Evolutionary conservation across 2,113 vertebrate species (phyloP).

Genomic region (Pogona vitticeps): DNA sequence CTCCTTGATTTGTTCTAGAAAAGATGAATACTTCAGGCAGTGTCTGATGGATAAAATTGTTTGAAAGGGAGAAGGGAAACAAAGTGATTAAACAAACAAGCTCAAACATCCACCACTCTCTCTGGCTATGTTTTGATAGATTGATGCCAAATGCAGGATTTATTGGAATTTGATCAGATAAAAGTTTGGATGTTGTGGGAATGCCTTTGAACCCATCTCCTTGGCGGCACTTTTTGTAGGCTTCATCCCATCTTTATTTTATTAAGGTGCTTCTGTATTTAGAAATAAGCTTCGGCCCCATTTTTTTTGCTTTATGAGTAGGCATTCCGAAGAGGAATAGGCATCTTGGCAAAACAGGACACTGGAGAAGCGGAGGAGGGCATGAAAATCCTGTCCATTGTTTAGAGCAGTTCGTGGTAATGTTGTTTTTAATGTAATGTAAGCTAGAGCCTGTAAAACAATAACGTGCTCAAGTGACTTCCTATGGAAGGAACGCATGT

Average conservation of each 20-base stretch:
- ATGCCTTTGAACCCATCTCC: slow-evolving; percentile 58
- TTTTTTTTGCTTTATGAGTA: slow-evolving; percentile 50
- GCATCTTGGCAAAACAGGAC: neutral
- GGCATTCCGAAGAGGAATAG: slow-evolving; percentile 47
- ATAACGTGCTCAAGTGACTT: slow-evolving; percentile 54
- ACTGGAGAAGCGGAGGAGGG: neutral
- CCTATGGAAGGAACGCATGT: slow-evolving; percentile 28
- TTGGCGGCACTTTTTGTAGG: slow-evolving; percentile 56
- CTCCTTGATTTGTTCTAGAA: neutral
- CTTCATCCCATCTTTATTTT: slow-evolving; percentile 68
- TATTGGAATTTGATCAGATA: slow-evolving; percentile 73
- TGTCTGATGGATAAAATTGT: slow-evolving; percentile 56
- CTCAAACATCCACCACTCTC: slow-evolving; percentile 60
- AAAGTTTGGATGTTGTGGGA: slow-evolving; percentile 63
- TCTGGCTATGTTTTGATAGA: slow-evolving; percentile 69
- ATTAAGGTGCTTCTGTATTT: slow-evolving; percentile 70
- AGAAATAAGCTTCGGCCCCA: slow-evolving; percentile 58
- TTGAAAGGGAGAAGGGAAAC: slow-evolving; percentile 40
- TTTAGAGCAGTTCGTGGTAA: slow-evolving; percentile 18
- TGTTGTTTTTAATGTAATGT: slow-evolving; percentile 62
- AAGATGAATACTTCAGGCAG: slow-evolving; percentile 27
- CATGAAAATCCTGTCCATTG: neutral
- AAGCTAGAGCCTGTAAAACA: slow-evolving; percentile 56
- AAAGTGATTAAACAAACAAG: slow-evolving; percentile 63
- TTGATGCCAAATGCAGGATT: slow-evolving; percentile 71